A percentile compares a stretch with the other conserved stretches of the same genome.
Conservation (phyloP, 2,797 vertebrate species). For the Glyptemys insculpta region DNA sequence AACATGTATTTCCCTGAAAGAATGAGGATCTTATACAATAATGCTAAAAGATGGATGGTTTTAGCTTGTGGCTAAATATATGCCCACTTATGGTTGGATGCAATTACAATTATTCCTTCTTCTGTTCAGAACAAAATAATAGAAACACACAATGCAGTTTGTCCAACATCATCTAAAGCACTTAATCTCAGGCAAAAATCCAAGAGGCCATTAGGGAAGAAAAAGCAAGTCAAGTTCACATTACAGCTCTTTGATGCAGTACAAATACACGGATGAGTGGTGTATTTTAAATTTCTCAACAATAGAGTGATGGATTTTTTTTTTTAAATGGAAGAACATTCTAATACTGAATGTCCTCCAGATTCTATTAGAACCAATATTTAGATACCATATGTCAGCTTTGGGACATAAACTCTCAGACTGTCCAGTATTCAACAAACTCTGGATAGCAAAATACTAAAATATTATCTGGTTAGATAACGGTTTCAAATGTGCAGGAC, state of each 20-base stretch:
- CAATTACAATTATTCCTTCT: background rate
- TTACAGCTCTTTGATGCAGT: constrained; percentile 1
- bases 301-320: background rate
- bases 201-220: constrained; percentile 35
- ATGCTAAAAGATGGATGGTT: background rate
- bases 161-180: background rate
- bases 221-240: background rate
- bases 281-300: background rate
- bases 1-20: constrained; percentile 34
- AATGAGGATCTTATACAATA: background rate
- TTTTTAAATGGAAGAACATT: background rate
- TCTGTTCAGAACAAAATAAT: constrained; percentile 24
- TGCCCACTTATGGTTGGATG: background rate
- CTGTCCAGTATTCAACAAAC: background rate
- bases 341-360: no score
- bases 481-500: background rate
- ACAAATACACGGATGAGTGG: background rate
- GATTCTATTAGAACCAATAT: background rate
- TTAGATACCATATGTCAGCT: background rate
- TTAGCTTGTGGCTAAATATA: constrained; percentile 5
- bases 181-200: constrained; percentile 56
- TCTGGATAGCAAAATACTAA: background rate
- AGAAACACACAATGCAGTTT: constrained; percentile 17
- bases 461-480: background rate
- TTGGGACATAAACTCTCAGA: background rate